Evolutionary conservation across 2,113 vertebrate genomes (phyloP).

Genomic region (Xenus cinereus): DNA sequence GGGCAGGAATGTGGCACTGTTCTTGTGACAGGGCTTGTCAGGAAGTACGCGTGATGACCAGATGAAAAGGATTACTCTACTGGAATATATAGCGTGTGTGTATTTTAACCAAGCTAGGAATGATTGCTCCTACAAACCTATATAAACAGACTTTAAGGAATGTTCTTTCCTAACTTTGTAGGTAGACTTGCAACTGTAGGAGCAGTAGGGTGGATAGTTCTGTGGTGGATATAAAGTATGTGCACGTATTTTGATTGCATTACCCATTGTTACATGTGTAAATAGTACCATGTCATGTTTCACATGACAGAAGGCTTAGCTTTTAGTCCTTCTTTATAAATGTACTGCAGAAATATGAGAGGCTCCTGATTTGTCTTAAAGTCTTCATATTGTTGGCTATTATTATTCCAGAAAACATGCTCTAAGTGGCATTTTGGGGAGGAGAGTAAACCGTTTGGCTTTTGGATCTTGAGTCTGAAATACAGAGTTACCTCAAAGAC

Average conservation of each 20-base stretch:
- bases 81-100: not conserved
- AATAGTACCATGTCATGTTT: not conserved
- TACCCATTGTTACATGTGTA: not conserved
- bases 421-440: not conserved
- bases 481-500: not conserved
- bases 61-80: not conserved
- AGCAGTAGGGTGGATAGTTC: not conserved
- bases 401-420: not conserved
- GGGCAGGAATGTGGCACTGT: conserved; percentile 12
- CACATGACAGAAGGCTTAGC: not conserved
- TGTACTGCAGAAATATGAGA: not conserved
- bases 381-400: not conserved
- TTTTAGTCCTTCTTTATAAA: not conserved
- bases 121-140: not conserved
- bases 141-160: not conserved
- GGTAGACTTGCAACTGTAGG: not conserved
- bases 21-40: not conserved
- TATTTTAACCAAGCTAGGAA: not conserved
- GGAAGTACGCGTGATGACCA: not conserved
- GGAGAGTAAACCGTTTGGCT: not conserved
- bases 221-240: not conserved
- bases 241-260: not conserved
- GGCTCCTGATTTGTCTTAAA: not conserved
- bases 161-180: not conserved
- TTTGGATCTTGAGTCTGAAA: not conserved